Conservation (phyloP, 2,888 invertebrate genomes). For the Parnassius apollo region DNA sequence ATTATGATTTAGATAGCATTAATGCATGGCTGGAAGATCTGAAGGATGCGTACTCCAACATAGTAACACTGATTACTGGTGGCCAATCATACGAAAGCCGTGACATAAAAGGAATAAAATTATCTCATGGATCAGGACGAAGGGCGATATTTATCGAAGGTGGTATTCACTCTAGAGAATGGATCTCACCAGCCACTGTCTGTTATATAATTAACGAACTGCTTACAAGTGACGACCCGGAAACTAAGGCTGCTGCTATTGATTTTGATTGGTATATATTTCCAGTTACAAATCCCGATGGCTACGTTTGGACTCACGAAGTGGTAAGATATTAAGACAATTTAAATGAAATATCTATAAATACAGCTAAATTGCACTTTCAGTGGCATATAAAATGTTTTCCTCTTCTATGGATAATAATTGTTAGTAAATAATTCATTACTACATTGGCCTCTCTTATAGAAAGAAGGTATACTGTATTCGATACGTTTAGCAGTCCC, state of each 20-base stretch:
- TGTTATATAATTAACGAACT: conserved; percentile 83
- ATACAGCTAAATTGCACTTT: no score
- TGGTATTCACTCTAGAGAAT: conserved; percentile 88
- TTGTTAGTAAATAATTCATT: no score
- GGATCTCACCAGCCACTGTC: conserved; percentile 84
- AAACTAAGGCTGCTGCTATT: conserved; percentile 69
- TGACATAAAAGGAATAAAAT: conserved; percentile 71
- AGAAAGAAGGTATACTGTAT: no score
- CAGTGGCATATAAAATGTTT: no score
- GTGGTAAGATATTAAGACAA: conserved; percentile 50
- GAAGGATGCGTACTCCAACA: conserved; percentile 60
- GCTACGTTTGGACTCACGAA: conserved; percentile 85
- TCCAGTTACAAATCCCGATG: conserved; percentile 89
- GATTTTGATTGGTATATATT: conserved; percentile 87
- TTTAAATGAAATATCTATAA: no score
- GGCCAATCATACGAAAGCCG: conserved; percentile 73
- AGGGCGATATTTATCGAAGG: conserved; percentile 64
- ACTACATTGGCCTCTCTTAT: no score
- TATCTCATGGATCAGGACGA: conserved; percentile 58
- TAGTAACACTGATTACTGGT: conserved; percentile 59
- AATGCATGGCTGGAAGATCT: conserved; percentile 81
- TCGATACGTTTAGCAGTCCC: no score
- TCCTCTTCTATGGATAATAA: no score
- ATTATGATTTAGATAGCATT: conserved; percentile 82
- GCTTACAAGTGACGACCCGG: conserved; percentile 73